Percentiles rank a stretch among this genome's conserved stretches.
phyloP scores from a whole-genome alignment of 2,888 invertebrate species.

The Andricus quercusramuli region DNA sequence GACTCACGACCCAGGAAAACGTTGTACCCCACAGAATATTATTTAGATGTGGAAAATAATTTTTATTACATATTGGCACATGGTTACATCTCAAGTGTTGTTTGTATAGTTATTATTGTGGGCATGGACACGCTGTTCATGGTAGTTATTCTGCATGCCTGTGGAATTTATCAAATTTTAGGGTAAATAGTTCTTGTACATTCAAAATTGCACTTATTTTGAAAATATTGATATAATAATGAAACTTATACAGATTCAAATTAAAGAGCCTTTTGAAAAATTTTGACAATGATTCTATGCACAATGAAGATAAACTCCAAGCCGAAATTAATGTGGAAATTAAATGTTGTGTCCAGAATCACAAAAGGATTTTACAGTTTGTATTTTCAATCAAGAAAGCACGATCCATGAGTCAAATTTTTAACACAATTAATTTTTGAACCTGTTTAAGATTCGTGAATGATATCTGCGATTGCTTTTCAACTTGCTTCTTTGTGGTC shows the following conservation, averaged over 20 bases:
- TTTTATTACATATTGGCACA: neutral
- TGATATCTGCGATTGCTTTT: slow-evolving; percentile 17
- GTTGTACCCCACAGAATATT: neutral
- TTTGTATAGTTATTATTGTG: neutral
- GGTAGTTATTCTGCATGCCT: neutral
- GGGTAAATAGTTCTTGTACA: neutral
- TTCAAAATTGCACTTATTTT: neutral
- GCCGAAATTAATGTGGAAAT: neutral
- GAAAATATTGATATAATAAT: neutral
- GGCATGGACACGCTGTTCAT: neutral
- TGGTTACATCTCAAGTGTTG: neutral
- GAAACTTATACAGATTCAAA: neutral
- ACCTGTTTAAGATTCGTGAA: slow-evolving; percentile 12
- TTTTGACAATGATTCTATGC: neutral
- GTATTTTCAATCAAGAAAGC: neutral
- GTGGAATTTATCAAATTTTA: neutral
- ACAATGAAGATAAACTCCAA: neutral
- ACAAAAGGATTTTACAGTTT: slow-evolving; percentile 7
- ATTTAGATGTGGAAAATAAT: neutral
- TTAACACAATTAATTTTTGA: neutral
- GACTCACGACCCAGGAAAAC: neutral
- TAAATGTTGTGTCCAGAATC: slow-evolving; percentile 15
- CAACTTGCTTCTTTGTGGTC: neutral
- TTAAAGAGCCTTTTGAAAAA: neutral
- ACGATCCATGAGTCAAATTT: neutral